Percentiles rank a stretch among this genome's conserved stretches.
These are phyloP conservation scores for Arizona elegans DNA, from an alignment of 2,113 vertebrate genomes.

Conservation along the genomic window DNA sequence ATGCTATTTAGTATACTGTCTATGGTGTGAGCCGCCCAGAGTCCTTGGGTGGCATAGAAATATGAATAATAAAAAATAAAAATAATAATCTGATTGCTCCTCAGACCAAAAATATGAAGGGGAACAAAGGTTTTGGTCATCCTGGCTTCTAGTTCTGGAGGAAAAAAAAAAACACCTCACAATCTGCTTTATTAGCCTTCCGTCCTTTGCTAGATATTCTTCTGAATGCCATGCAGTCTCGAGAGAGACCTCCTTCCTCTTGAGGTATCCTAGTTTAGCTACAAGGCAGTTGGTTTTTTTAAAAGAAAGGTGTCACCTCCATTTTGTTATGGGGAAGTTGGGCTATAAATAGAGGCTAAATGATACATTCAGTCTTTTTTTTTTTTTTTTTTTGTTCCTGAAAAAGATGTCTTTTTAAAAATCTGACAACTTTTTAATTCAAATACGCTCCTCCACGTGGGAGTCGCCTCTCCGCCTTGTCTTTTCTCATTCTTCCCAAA, in stretches of 20 bases:
- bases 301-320: not conserved
- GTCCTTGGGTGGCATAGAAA: too few relatives aligned
- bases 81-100: not conserved
- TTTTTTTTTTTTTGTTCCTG: too few relatives aligned
- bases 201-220: not conserved
- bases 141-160: not conserved
- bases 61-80: too few relatives aligned
- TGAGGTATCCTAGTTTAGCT: not conserved
- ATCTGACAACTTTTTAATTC: conserved; percentile 5
- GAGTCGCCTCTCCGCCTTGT: conserved; percentile 19
- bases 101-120: not conserved
- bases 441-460: not conserved
- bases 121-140: not conserved
- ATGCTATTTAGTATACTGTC: too few relatives aligned
- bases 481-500: conserved; percentile 26
- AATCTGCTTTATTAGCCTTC: not conserved
- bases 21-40: too few relatives aligned
- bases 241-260: too few relatives aligned
- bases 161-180: not conserved
- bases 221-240: not conserved
- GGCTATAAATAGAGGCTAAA: not conserved
- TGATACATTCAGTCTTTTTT: not conserved
- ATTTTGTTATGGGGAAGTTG: conserved; percentile 11
- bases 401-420: too few relatives aligned
- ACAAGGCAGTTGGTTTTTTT: not conserved